phyloP scores from a whole-genome alignment of 2,888 invertebrate genomes.

The Leptogaster cylindrica region DNA sequence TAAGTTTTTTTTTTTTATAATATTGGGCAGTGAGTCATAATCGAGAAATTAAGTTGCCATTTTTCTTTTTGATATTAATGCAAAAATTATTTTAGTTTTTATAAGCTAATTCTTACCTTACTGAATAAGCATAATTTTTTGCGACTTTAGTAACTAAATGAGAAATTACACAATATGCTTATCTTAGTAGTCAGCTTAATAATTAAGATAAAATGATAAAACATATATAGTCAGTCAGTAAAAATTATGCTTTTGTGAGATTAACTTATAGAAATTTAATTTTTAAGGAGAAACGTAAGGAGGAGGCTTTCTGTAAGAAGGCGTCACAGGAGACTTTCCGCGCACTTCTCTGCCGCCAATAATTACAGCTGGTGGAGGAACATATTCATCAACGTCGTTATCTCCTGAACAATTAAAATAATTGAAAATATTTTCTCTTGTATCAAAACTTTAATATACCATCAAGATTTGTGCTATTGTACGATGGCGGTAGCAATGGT shows the following conservation, averaged over 20 bases:
- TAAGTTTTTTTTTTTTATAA: background rate
- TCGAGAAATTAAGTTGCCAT: conserved; percentile 1
- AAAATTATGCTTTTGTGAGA: conserved; percentile 31
- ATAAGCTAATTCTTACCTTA: conserved; percentile 4
- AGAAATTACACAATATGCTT: conserved; percentile 30
- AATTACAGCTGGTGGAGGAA: conserved; percentile 84
- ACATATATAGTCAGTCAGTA: conserved; percentile 39
- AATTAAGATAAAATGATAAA: background rate
- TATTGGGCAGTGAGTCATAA: conserved; percentile 7
- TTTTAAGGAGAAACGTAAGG: conserved; percentile 96
- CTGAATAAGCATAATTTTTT: conserved; percentile 8
- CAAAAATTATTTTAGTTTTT: conserved; percentile 6
- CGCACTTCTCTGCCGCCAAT: conserved; percentile 70
- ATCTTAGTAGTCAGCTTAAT: conserved; percentile 12
- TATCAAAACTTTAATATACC: conserved; percentile 50
- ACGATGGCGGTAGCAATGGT: conserved; percentile 80
- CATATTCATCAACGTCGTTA: conserved; percentile 77
- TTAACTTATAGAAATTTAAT: conserved; percentile 14
- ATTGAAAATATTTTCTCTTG: background rate
- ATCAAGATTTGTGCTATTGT: conserved; percentile 61
- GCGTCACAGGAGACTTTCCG: conserved; percentile 80
- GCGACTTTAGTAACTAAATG: conserved; percentile 9
- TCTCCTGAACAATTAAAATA: conserved; percentile 52
- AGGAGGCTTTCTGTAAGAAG: conserved; percentile 93
- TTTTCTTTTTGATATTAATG: conserved; percentile 19